These are phyloP conservation scores for Oxyteleia sp. DNA, from an alignment of 2,888 invertebrate genomes.

Conservation along the genomic window DNA sequence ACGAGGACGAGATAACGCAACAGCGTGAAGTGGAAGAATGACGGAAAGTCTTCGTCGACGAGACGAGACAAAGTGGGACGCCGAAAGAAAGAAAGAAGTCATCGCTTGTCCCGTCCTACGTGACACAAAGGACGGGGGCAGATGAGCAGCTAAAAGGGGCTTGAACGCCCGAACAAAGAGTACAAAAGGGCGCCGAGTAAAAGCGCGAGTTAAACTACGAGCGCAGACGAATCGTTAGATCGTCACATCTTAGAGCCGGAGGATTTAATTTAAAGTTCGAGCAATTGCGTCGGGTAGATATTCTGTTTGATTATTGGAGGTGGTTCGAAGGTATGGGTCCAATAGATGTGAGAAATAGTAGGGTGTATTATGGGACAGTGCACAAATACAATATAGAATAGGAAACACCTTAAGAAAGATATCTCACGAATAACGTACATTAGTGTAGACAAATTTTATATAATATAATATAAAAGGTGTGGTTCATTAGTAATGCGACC, in stretches of 20 bases:
- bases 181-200: constrained; percentile 68
- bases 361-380: too few relatives aligned
- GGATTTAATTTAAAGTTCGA: constrained; percentile 70
- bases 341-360: too few relatives aligned
- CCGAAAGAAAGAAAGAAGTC: constrained; percentile 62
- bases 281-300: too few relatives aligned
- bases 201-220: constrained; percentile 68
- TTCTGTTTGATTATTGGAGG: too few relatives aligned
- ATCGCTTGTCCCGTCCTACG: constrained; percentile 67
- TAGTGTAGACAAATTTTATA: too few relatives aligned
- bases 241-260: constrained; percentile 60
- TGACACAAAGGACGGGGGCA: constrained; percentile 70
- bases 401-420: too few relatives aligned
- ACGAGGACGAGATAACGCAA: constrained; percentile 20
- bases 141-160: constrained; percentile 73
- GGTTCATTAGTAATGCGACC: too few relatives aligned
- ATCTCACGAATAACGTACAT: too few relatives aligned
- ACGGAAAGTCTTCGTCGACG: constrained; percentile 26
- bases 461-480: too few relatives aligned
- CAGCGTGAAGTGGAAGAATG: constrained; percentile 4
- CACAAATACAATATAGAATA: too few relatives aligned
- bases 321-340: too few relatives aligned
- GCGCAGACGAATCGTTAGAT: constrained; percentile 68
- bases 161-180: constrained; percentile 66
- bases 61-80: constrained; percentile 39